Evolutionary conservation across 2,113 vertebrate genomes (phyloP).

Genomic region (Bubo blakistoni): DNA sequence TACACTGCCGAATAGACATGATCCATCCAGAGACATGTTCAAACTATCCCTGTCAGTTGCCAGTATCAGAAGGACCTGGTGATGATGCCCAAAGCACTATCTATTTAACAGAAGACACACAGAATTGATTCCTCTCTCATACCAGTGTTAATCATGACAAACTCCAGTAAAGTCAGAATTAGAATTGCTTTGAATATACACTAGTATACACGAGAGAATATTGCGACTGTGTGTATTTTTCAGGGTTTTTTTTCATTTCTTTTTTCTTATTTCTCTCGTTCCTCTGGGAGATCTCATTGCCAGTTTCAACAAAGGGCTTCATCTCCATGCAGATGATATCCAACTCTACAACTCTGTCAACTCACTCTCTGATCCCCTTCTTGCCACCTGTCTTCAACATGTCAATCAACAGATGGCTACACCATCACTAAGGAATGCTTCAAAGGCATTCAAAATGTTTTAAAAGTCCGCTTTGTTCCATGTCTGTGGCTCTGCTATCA

Average conservation of each 20-base stretch:
- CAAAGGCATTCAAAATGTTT: conserved; percentile 64
- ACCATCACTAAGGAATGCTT: conserved; percentile 52
- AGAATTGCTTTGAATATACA: neutral
- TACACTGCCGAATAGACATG: neutral
- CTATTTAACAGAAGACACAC: neutral
- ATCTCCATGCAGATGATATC: conserved; percentile 38
- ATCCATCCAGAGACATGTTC: neutral
- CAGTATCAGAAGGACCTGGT: neutral
- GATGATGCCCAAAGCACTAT: neutral
- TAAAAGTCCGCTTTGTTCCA: conserved; percentile 60
- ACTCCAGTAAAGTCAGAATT: neutral
- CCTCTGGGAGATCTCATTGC: conserved; percentile 19
- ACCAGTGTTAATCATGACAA: neutral
- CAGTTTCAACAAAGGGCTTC: conserved; percentile 48
- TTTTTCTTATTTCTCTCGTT: neutral
- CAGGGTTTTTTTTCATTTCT: neutral
- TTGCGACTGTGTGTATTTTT: neutral
- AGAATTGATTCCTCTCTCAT: neutral
- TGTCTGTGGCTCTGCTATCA: conserved; percentile 26
- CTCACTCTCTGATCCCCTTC: conserved; percentile 50
- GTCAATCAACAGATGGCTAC: conserved; percentile 65
- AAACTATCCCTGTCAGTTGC: neutral
- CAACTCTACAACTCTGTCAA: conserved; percentile 50
- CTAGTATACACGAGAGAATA: neutral
- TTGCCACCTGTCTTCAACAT: conserved; percentile 60